These are phyloP conservation scores for Henricia sp. DNA, from an alignment of 53 echinoderm and acorn worm species.

Conservation along the genomic window DNA sequence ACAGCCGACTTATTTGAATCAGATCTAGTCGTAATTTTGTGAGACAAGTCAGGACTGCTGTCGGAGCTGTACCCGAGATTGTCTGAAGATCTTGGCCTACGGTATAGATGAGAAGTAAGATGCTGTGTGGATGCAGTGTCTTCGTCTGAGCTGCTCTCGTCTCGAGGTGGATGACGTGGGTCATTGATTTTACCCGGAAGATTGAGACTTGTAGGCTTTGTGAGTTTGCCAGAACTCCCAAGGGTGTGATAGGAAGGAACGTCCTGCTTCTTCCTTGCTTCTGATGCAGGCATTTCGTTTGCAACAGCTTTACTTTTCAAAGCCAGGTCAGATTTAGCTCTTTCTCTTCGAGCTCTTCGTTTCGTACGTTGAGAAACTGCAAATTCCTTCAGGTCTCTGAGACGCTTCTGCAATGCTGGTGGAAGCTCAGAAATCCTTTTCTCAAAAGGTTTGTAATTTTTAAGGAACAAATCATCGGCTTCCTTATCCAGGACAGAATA, in stretches of 20 bases:
- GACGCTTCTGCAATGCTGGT: conserved; percentile 47
- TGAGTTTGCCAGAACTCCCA: conserved; percentile 25
- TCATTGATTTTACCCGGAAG: conserved; percentile 32
- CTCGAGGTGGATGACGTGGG: too few relatives aligned
- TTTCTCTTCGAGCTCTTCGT: conserved; percentile 68
- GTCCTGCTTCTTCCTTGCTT: conserved; percentile 61
- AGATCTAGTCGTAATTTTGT: conserved; percentile 42
- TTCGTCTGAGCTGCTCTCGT: conserved; percentile 80
- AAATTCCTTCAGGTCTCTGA: conserved; percentile 61
- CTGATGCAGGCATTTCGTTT: conserved; percentile 9
- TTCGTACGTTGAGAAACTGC: conserved; percentile 66
- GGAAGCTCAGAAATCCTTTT: conserved; percentile 73
- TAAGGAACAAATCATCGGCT: conserved; percentile 62
- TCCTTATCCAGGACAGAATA: conserved; percentile 73
- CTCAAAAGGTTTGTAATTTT: conserved; percentile 65
- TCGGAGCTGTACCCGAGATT: conserved; percentile 94
- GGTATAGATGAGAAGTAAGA: conserved; percentile 67
- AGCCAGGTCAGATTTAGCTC: conserved; percentile 77
- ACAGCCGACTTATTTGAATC: neutral
- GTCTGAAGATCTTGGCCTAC: conserved; percentile 76
- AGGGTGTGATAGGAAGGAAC: conserved; percentile 70
- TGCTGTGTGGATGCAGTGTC: conserved; percentile 38
- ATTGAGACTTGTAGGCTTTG: conserved; percentile 24
- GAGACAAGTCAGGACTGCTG: conserved; percentile 79
- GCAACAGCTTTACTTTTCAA: conserved; percentile 14